Conservation (phyloP, 2,113 vertebrate genomes). For the Eleginops maclovinus region DNA sequence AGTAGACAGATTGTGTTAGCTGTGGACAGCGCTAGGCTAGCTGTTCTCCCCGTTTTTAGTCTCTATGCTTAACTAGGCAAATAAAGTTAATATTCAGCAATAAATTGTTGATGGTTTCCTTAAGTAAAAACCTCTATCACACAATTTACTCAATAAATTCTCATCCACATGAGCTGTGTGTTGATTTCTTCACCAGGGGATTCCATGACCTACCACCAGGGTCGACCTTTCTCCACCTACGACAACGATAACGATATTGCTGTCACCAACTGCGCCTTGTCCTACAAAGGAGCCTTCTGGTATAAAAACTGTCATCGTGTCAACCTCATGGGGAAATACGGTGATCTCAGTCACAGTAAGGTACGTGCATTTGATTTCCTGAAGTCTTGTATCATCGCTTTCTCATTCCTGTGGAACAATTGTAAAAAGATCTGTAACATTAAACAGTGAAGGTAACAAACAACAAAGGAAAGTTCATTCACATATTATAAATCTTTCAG, state of each 20-base stretch:
- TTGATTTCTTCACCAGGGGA: slow-evolving; percentile 84
- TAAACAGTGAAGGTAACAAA: not conserved
- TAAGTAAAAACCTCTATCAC: not conserved
- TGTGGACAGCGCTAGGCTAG: not conserved
- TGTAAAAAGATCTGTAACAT: not conserved
- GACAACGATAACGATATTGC: slow-evolving; percentile 96
- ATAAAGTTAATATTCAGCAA: not conserved
- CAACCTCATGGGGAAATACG: slow-evolving; percentile 96
- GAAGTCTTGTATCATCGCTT: not conserved
- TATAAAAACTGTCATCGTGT: slow-evolving; percentile 98
- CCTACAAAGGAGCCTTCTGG: slow-evolving; percentile 98
- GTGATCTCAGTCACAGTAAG: slow-evolving; percentile 94
- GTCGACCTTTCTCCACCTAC: slow-evolving; percentile 94
- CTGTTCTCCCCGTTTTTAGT: not conserved
- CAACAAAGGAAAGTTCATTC: not conserved
- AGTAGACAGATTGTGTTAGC: no score
- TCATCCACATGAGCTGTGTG: not conserved
- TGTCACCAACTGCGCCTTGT: slow-evolving; percentile 97
- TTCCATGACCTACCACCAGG: slow-evolving; percentile 95
- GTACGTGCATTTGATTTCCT: slow-evolving; percentile 75
- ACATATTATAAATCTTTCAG: no score
- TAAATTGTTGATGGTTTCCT: not conserved
- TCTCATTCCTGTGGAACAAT: no score
- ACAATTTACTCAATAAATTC: not conserved
- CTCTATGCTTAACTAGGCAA: not conserved